A percentile compares a stretch with the other conserved stretches of the same genome.
Conservation (phyloP, 1,140 invertebrate species). For the Chionoecetes opilio region DNA sequence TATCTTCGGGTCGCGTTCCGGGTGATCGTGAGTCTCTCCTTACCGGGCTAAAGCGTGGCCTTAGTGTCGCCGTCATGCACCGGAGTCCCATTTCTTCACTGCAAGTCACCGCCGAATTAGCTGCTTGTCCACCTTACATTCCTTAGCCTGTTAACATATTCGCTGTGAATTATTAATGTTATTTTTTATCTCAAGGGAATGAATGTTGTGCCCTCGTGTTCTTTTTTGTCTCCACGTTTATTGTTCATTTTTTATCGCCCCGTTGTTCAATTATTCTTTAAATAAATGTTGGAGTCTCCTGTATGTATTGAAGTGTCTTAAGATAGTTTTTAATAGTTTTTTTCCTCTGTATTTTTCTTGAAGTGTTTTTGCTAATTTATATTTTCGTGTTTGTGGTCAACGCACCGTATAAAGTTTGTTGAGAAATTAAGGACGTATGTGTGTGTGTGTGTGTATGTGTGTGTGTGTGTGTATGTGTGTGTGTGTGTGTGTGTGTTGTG, state of each 20-base stretch:
- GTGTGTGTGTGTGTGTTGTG: no score
- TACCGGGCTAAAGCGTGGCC: neutral
- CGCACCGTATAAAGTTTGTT: neutral
- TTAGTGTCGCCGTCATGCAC: neutral
- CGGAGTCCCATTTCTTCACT: neutral
- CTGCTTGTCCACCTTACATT: neutral
- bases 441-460: no score
- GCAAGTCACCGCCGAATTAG: neutral
- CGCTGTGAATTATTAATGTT: neutral
- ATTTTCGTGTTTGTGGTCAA: neutral
- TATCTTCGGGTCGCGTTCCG: neutral
- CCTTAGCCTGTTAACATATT: neutral
- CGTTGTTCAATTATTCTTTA: neutral
- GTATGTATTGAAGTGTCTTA: neutral
- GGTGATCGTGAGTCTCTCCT: neutral
- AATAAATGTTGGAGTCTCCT: no score
- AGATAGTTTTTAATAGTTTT: neutral
- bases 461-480: no score
- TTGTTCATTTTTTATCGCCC: neutral
- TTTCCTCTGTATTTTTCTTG: neutral
- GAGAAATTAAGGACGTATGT: no score
- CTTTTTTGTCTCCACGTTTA: neutral
- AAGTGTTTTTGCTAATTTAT: neutral
- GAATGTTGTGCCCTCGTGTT: neutral
- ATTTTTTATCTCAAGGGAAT: no score